A percentile compares a stretch with the other conserved stretches of the same genome.
Conservation (phyloP, 2,888 invertebrate species). For the Sepioteuthis lessoniana region DNA sequence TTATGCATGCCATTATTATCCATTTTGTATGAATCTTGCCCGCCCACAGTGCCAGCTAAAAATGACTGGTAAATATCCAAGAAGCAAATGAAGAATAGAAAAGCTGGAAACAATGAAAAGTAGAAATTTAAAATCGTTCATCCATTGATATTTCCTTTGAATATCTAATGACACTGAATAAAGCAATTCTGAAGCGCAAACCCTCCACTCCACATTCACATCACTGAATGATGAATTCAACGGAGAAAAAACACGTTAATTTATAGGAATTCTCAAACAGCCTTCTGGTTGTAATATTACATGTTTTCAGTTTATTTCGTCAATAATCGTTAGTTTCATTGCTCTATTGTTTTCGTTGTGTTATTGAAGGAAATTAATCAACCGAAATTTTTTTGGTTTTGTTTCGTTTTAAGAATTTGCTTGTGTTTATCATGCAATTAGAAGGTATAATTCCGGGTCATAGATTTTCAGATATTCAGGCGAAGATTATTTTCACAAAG, state of each 20-base stretch:
- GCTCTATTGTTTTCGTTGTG: neutral
- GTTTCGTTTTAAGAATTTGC: neutral
- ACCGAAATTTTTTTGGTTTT: neutral
- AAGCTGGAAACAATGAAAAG: neutral
- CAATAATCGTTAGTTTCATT: neutral
- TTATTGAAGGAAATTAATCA: neutral
- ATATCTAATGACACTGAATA: neutral
- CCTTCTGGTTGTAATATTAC: neutral
- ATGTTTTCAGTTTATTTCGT: neutral
- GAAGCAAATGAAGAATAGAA: neutral
- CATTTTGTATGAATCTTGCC: too few species aligned
- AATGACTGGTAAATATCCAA: neutral
- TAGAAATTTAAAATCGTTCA: neutral
- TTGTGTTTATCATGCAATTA: neutral
- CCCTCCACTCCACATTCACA: neutral
- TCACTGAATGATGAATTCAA: neutral
- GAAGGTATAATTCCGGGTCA: neutral
- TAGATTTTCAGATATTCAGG: neutral
- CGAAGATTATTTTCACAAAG: neutral
- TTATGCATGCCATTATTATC: too few species aligned
- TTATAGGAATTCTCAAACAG: neutral
- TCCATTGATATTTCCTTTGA: neutral
- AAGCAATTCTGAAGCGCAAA: neutral
- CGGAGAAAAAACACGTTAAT: neutral
- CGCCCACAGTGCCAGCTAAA: neutral